These are phyloP conservation scores for Cydia splendana DNA, from an alignment of 1,140 invertebrate genomes.

Conservation along the genomic window DNA sequence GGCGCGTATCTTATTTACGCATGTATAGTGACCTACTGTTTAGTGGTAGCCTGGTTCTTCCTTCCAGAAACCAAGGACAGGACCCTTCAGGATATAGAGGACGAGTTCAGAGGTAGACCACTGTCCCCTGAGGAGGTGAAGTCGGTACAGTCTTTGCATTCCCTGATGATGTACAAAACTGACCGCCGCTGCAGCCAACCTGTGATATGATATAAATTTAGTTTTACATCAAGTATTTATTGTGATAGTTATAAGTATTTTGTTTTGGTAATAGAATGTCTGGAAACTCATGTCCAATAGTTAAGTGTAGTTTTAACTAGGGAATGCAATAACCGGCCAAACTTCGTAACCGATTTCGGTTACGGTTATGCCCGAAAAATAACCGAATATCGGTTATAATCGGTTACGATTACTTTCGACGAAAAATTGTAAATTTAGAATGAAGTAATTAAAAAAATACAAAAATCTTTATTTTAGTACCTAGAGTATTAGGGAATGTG, in stretches of 20 bases:
- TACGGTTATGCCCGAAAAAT: no score
- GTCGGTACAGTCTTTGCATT: slow-evolving; percentile 36
- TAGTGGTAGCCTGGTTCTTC: slow-evolving; percentile 37
- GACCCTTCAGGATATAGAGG: slow-evolving; percentile 54
- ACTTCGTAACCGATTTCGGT: no score
- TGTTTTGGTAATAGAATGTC: neutral
- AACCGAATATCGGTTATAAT: no score
- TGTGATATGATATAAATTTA: slow-evolving; percentile 33
- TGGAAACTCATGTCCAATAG: no score
- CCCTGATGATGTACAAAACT: slow-evolving; percentile 26
- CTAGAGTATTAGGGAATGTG: no score
- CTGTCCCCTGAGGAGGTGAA: slow-evolving; percentile 38
- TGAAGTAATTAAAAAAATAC: no score
- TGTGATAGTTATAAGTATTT: neutral
- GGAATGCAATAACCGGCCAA: no score
- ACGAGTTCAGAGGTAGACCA: slow-evolving; percentile 43
- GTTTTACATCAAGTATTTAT: neutral
- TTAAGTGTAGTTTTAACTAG: no score
- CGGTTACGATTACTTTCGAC: no score
- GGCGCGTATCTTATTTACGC: slow-evolving; percentile 44
- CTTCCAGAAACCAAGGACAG: slow-evolving; percentile 55
- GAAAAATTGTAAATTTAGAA: no score
- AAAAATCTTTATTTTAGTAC: no score
- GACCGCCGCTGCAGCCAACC: slow-evolving; percentile 38
- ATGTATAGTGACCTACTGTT: slow-evolving; percentile 38